Percentiles rank a stretch among this genome's conserved stretches.
phyloP scores from a whole-genome alignment of 1,140 invertebrate genomes.

The Brachionus rotundiformis region DNA sequence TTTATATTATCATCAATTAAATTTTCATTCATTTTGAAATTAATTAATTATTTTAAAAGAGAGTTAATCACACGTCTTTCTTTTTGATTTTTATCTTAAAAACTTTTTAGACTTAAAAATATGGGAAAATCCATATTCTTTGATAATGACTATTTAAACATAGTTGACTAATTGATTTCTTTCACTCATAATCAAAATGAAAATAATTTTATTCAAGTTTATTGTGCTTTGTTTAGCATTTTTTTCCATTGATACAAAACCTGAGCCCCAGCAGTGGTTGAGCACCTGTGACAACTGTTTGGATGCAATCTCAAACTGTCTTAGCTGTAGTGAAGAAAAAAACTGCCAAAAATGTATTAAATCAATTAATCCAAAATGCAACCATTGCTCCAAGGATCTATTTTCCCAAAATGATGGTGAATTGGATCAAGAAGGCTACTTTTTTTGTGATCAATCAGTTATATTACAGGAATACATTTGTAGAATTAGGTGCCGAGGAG shows the following conservation, averaged over 20 bases:
- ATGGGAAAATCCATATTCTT: no score
- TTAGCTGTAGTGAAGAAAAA: conserved; percentile 12
- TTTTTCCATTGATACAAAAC: neutral
- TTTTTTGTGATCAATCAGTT: neutral
- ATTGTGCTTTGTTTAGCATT: neutral
- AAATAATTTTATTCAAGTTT: no score
- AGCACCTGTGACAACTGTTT: neutral
- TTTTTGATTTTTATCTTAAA: no score
- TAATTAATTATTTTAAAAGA: no score
- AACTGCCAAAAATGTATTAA: conserved; percentile 20
- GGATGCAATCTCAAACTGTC: neutral
- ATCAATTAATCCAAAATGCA: neutral
- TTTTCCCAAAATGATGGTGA: neutral
- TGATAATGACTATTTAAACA: no score
- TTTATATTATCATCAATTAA: no score
- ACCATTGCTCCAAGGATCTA: neutral
- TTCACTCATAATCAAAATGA: no score
- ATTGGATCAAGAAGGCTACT: neutral
- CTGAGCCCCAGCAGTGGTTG: neutral
- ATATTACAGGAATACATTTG: neutral
- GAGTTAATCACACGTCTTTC: no score
- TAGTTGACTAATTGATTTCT: no score
- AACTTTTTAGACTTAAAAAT: no score
- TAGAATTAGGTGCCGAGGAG: neutral
- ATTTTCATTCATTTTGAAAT: no score